Base-by-base conservation (phyloP, 2,888 invertebrate species). In the Amiota minor region DNA sequence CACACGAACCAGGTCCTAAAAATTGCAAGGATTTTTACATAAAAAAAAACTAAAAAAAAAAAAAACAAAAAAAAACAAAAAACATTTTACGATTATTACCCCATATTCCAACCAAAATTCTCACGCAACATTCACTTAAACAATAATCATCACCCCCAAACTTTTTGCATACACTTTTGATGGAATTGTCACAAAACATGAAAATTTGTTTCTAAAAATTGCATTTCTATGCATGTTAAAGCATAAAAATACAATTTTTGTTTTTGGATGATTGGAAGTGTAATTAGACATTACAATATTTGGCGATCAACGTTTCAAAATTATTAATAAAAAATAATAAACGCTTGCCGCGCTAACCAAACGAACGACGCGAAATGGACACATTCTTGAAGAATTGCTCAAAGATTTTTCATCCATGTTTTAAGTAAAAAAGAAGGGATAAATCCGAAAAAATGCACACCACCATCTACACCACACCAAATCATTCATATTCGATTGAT, bases 341-440 rank as follows among this genome's bases (percentile, higher is more conserved):
- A 35, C 35, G 35, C 35, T 35, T 35, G 35, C 45, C n/a, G 16
- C 50, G 23, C 49, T 53, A 53, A 59, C 20, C 18, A n/a, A 59
- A 59, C 20, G 18, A 59, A 56, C 56, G 16, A 67, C 18, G 11
- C 20, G 47, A 46, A 64, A 46, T 10, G 47, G 47, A 65, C 14
- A 16, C 53, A 53, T 68, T 68, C 67, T 68, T 67, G 50, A 68
- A 68, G 53, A 68, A 68, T 68, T 68, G 67, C 50, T 68, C 50
- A 68, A 68, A 49, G 18, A 53, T 53, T 68, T 68, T 68, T 68
- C 50, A 68, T 67, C 65, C 65, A 49, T 50, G 65, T 67, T 49
- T 49, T 10, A 35, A 35, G 35, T 35, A 8, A 35, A 35, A 35
- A 4, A 35, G 35, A 35, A 35, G 35, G 35, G 35, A 35, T 35